Conservation (phyloP, 2,113 vertebrate genomes). For the Anarrhichthys ocellatus region DNA sequence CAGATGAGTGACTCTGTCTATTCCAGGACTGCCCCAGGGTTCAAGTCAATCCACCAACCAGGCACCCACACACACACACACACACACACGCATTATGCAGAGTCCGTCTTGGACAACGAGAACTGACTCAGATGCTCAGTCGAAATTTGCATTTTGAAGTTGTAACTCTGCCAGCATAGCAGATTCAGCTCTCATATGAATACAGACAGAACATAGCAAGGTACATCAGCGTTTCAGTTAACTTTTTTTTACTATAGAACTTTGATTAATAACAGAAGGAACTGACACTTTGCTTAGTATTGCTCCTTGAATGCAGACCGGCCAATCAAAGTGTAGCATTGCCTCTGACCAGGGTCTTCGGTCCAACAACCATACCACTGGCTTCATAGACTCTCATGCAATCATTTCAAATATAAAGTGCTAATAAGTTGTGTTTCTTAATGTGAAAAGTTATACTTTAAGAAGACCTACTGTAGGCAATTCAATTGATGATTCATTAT, state of each 20-base stretch:
- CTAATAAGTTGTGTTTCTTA: neutral
- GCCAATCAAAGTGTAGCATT: neutral
- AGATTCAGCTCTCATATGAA: constrained; percentile 24
- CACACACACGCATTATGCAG: constrained; percentile 22
- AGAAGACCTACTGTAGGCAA: neutral
- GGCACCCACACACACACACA: constrained; percentile 30
- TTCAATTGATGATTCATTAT: neutral
- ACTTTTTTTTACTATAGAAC: neutral
- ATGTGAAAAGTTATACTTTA: neutral
- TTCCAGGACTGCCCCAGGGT: constrained; percentile 74
- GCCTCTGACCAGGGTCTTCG: neutral
- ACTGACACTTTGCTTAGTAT: neutral
- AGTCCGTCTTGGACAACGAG: constrained; percentile 51
- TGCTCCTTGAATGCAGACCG: too few relatives aligned
- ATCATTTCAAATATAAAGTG: neutral
- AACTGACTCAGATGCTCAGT: constrained; percentile 39
- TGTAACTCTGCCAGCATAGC: constrained; percentile 39
- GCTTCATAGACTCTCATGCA: neutral
- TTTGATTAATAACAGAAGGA: neutral
- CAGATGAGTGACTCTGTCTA: constrained; percentile 79
- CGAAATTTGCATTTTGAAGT: constrained; percentile 52
- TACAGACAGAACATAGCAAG: neutral
- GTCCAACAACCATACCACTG: neutral
- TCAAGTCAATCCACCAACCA: constrained; percentile 69
- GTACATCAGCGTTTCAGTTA: neutral